Base-by-base conservation (phyloP, 2,113 vertebrate species). In the Lophochroa leadbeateri region DNA sequence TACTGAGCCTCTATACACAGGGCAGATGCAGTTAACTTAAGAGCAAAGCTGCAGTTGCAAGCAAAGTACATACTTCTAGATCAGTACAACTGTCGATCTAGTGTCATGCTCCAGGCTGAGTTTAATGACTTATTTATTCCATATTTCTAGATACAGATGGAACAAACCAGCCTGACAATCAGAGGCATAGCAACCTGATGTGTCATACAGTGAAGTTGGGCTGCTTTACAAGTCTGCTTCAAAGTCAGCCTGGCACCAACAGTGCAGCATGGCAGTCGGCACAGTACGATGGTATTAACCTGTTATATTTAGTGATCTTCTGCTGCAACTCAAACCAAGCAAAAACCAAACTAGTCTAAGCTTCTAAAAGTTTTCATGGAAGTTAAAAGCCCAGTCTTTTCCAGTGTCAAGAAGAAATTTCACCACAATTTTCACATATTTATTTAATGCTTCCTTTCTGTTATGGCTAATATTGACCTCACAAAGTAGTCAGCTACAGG, bases 111-210 rank as follows among this genome's bases (percentile, higher is more conserved):
- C 33, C 60, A 33, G 76, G 71, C 41, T 70, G 78, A 46, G 19
- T 74, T 90, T 88, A 88, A 90, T 69, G 37, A 93, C 33, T 49
- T 61, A 90, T 76, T 86, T 80, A 86, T 80, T 82, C 71, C 79
- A n/a, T 80, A 86, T 90, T 93, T 83, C 90, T 92, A 90, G 58
- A 39, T 65, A 41, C 50, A 75, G 33, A 93, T 86, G 76, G 92
- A 92, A 88, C 31, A 85, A 92, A 74, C 41, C 86, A 88, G 76
- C 63, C 79, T 15, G 4, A 77, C 75, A 83, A 91, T 85, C 81
- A 86, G 41, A 80, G 58, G 64, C 92, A 83, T 68, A 85, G 60
- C 79, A 93, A 88, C 68, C 64, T 53, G 35, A 58, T 76, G 52
- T 43, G 55, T 95, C 74, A 92, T 33, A 29, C 1, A 20, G 35